Evolutionary conservation across 2,113 vertebrate genomes (phyloP).

Genomic region (Vidua chalybeata): DNA sequence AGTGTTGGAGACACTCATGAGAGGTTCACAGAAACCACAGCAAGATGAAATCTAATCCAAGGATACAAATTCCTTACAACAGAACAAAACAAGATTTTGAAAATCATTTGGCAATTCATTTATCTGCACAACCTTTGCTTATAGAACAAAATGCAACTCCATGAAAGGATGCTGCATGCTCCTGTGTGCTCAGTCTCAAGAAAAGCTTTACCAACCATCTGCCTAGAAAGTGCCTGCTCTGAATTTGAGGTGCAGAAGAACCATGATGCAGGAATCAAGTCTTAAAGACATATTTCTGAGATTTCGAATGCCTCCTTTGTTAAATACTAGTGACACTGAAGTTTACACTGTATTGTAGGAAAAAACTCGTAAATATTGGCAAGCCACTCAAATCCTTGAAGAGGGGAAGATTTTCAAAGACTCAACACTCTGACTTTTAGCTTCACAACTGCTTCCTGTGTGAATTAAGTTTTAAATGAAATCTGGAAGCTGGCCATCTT

Average conservation of each 20-base stretch:
- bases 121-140: neutral
- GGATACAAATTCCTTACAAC: neutral
- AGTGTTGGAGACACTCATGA: neutral
- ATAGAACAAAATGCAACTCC: neutral
- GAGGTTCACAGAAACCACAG: neutral
- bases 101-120: neutral
- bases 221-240: neutral
- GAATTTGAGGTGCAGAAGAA: neutral
- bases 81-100: neutral
- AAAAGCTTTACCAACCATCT: neutral
- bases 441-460: slow-evolving; percentile 29
- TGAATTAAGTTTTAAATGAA: slow-evolving; percentile 49
- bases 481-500: slow-evolving; percentile 51
- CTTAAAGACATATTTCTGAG: neutral
- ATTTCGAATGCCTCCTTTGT: neutral
- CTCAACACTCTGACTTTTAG: slow-evolving; percentile 8
- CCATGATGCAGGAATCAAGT: neutral
- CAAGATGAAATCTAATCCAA: neutral
- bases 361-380: neutral
- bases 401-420: neutral
- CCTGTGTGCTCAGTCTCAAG: neutral
- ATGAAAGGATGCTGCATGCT: neutral
- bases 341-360: neutral
- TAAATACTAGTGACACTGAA: neutral
- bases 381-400: neutral